phyloP scores from a whole-genome alignment of 1,140 invertebrate species.

The Drosophila ohnishii region DNA sequence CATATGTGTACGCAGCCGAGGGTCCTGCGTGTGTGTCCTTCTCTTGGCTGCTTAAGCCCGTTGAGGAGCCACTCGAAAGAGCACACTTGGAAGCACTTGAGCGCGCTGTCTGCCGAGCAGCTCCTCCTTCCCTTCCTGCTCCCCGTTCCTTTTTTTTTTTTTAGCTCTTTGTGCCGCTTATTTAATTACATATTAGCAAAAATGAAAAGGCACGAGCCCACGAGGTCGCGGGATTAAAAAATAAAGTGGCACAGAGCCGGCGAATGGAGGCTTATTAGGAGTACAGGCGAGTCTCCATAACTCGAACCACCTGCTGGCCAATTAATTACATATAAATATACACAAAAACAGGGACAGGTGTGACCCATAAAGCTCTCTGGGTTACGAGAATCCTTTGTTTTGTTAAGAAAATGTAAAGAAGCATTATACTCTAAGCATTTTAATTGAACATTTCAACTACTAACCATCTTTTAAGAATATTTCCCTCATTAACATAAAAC shows the following conservation, averaged over 20 bases:
- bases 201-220: slow-evolving; percentile 53
- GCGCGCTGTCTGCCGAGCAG: slow-evolving; percentile 41
- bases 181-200: slow-evolving; percentile 81
- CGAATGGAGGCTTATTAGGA: slow-evolving; percentile 15
- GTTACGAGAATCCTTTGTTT: neutral
- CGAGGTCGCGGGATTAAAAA: slow-evolving; percentile 38
- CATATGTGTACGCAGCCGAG: slow-evolving; percentile 53
- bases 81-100: slow-evolving; percentile 63
- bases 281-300: neutral
- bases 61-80: slow-evolving; percentile 68
- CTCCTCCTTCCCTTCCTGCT: neutral
- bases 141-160: slow-evolving; percentile 24
- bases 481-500: slow-evolving; percentile 1
- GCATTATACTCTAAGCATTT: neutral
- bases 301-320: slow-evolving; percentile 2
- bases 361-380: neutral
- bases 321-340: slow-evolving; percentile 2
- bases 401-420: neutral
- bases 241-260: slow-evolving; percentile 29
- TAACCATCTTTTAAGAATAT: neutral
- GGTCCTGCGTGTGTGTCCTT: slow-evolving; percentile 39
- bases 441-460: neutral
- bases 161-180: slow-evolving; percentile 72
- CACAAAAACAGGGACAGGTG: neutral
- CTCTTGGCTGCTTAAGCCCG: slow-evolving; percentile 60